Evolutionary conservation across 1,140 invertebrate genomes (phyloP).

Genomic region (Drosophila paulistorum): DNA sequence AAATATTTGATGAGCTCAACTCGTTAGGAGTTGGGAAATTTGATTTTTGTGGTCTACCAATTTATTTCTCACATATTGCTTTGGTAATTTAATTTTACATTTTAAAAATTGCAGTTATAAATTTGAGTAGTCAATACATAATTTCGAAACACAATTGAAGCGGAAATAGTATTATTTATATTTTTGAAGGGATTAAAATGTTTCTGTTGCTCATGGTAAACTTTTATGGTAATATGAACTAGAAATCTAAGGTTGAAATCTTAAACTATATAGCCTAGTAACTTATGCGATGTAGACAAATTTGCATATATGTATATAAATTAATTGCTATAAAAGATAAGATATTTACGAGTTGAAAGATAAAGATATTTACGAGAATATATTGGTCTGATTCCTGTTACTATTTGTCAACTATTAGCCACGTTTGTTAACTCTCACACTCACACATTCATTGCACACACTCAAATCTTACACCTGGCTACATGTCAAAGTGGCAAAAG

Average conservation of each 20-base stretch:
- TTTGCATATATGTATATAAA: too few relatives aligned
- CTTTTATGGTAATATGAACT: too few relatives aligned
- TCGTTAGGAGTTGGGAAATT: conserved; percentile 25
- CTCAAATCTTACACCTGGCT: conserved; percentile 62
- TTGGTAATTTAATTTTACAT: conserved; percentile 1
- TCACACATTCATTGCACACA: conserved; percentile 24
- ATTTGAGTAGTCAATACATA: background rate
- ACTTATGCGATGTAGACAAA: too few relatives aligned
- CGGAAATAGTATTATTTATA: too few relatives aligned
- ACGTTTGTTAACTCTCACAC: conserved; percentile 10
- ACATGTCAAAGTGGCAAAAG: conserved; percentile 76
- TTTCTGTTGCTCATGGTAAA: too few relatives aligned
- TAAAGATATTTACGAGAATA: too few relatives aligned
- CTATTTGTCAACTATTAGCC: conserved; percentile 19
- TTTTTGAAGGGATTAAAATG: too few relatives aligned
- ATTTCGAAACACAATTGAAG: too few relatives aligned
- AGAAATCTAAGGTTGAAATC: too few relatives aligned
- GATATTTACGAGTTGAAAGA: too few relatives aligned
- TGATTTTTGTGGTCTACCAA: conserved; percentile 49
- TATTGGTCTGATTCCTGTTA: background rate
- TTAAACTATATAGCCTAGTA: too few relatives aligned
- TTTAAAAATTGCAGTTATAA: conserved; percentile 34
- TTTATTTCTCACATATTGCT: conserved; percentile 36
- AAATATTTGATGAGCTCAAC: conserved; percentile 8
- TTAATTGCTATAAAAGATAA: too few relatives aligned